These are phyloP conservation scores for Caretta caretta DNA, from an alignment of 2,113 vertebrate species.

Conservation along the genomic window DNA sequence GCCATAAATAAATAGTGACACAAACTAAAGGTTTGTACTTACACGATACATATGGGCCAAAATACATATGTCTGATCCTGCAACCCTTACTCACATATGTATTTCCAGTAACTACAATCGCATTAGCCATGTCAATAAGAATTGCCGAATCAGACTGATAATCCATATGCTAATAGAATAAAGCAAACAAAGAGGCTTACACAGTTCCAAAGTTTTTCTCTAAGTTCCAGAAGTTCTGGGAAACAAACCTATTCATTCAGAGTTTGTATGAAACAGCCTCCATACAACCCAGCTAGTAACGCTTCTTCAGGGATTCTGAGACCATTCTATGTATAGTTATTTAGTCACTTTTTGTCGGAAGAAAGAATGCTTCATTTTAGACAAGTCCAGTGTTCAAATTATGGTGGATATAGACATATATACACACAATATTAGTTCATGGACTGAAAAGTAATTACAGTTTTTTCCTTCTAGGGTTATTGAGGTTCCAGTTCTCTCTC, in stretches of 20 bases:
- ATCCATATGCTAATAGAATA: background rate
- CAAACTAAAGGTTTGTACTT: background rate
- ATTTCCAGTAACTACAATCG: background rate
- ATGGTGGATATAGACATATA: rapidly evolving
- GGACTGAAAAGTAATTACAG: background rate
- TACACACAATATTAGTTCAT: background rate
- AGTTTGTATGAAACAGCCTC: background rate
- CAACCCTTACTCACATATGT: background rate
- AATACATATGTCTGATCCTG: background rate
- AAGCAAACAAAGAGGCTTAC: background rate
- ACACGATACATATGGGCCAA: background rate
- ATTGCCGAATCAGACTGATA: background rate
- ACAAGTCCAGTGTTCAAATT: background rate
- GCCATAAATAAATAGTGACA: background rate
- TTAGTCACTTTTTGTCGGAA: background rate
- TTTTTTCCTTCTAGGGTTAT: background rate
- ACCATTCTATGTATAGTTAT: background rate
- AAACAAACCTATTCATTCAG: background rate
- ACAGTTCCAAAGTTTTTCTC: background rate
- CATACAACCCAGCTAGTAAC: background rate
- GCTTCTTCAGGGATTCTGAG: background rate
- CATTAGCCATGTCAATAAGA: background rate
- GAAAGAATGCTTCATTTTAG: background rate
- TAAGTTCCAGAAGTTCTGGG: background rate
- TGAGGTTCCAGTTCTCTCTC: background rate